Evolutionary conservation across 2,797 vertebrate species (phyloP), one percentile per base, ranked within the genome.

Genomic region (Alca torda): DNA sequence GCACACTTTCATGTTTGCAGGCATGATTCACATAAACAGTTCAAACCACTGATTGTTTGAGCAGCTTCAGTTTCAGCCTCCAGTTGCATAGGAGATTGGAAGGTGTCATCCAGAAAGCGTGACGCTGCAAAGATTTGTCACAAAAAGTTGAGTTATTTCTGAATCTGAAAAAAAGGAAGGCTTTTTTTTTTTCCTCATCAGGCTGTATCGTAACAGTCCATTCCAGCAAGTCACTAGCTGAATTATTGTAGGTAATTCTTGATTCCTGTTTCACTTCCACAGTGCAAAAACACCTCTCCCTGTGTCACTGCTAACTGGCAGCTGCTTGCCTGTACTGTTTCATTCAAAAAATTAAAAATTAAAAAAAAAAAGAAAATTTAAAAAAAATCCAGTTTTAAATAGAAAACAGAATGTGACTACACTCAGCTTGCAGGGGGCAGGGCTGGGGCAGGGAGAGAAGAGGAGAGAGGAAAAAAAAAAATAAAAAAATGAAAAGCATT

Each of bases 41-140:
- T 91, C 79, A 81, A 95, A 90, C 1, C 20, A 91, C 14, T 91
- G 67, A 82, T 90, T 93, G 53, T 46, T 73, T 70, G 56, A 89
- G 95, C 94, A 97, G 94, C 95, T 96, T 89, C 92, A 96, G 94
- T 96, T 97, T 94, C 81, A 91, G 88, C 39, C 90, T 96, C 94
- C 92, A 85, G 75, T 87, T 95, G 87, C 84, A 92, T 20, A 89
- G 75, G 86, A 94, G 84, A 64, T 77, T 72, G 23, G 80, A 88
- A 87, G 61, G 51, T 84, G 87, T 70, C 76, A 78, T 75, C 69
- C 60, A 75, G 74, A 86, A 88, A 78, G 74, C n/a, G 74, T 63
- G 51, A 93, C 3, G n/a, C 83, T 91, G 91, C 69, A 93, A 95
- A 70, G 79, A 88, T 80, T 95, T 95, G 75, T 93, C 93, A 93